Percentiles rank a stretch among this genome's conserved stretches.
Evolutionary conservation across 2,888 invertebrate species (phyloP).

Genomic region (Acanthacorydalis orientalis): DNA sequence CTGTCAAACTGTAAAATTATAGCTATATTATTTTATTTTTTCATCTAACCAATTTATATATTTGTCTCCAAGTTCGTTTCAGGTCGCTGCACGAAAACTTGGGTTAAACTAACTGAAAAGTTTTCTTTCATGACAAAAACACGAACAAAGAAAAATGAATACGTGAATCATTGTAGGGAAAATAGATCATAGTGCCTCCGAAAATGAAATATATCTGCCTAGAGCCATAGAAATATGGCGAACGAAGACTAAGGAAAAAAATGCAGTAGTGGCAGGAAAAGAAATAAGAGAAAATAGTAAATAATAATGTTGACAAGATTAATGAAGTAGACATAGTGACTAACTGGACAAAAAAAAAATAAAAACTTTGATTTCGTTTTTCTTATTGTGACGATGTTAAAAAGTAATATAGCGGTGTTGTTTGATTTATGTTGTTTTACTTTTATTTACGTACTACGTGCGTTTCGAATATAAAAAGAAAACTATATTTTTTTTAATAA

Average conservation of each 20-base stretch:
- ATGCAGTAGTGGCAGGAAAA: not conserved
- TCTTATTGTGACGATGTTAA: too few species aligned
- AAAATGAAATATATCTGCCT: not conserved
- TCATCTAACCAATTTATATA: too few species aligned
- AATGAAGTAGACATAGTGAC: not conserved
- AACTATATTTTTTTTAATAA: too few species aligned
- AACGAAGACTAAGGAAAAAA: not conserved
- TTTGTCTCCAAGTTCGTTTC: not conserved
- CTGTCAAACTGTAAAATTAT: too few species aligned
- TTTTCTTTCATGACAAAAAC: conserved; percentile 1
- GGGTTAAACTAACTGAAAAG: not conserved
- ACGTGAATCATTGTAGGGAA: not conserved
- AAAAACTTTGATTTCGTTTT: too few species aligned
- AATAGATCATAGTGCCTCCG: not conserved
- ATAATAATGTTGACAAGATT: not conserved
- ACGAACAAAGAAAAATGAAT: conserved; percentile 3
- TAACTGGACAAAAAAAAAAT: too few species aligned
- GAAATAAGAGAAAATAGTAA: not conserved
- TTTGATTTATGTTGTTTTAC: too few species aligned
- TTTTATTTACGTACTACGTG: too few species aligned
- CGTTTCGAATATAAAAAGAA: too few species aligned
- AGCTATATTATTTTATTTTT: too few species aligned
- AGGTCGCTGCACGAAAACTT: not conserved
- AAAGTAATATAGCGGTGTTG: too few species aligned
- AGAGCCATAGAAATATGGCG: not conserved